Base-by-base conservation (phyloP, 2,888 invertebrate genomes). In the Altica lythri region DNA sequence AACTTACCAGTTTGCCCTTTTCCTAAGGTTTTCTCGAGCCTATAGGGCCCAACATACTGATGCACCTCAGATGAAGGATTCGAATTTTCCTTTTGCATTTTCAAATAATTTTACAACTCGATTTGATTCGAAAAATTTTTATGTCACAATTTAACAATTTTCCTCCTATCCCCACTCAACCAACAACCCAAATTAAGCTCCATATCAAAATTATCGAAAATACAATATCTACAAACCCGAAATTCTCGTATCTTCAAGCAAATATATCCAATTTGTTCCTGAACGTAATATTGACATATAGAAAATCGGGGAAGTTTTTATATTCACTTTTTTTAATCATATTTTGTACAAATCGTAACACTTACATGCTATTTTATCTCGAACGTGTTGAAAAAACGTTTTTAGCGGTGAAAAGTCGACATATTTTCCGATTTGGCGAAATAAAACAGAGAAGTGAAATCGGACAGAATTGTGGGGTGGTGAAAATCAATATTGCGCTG, bases 1-100 rank as follows among this genome's bases (percentile, higher is more conserved):
- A 12, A 32, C 59, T 80, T 80, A 98, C 98, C 99, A 78, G 99
- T 99, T 81, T 99, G 99, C 63, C 99, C 99, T 79, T 99, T 99
- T 69, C 99, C 99, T 63, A 99, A 85, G 49, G 99, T 99, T 79
- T 98, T 99, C 80, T 99, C 99, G 79, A 99, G 84, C 77, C 97
- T 84, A 81, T 97, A 99, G 56, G 99, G 98, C 68, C 99, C 99
- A 72, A 99, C 98, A 81, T 95, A 98, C 79, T 94, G 92, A 76
- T 92, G 91, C 50, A 83, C 83, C 80, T 88, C 88, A 67, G 81
- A 79, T 71, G 81, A 66, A 46, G 72, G 68, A 56, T 72, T 74
- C 35, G 72, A 67, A 44, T 73, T 74, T 59, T 76, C 75, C 63
- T 75, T 76, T 67, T 76, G 75, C 74, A 75, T 75, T 62, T 68